These are phyloP conservation scores for Volucella bombylans DNA, from an alignment of 2,888 invertebrate genomes.

Conservation along the genomic window DNA sequence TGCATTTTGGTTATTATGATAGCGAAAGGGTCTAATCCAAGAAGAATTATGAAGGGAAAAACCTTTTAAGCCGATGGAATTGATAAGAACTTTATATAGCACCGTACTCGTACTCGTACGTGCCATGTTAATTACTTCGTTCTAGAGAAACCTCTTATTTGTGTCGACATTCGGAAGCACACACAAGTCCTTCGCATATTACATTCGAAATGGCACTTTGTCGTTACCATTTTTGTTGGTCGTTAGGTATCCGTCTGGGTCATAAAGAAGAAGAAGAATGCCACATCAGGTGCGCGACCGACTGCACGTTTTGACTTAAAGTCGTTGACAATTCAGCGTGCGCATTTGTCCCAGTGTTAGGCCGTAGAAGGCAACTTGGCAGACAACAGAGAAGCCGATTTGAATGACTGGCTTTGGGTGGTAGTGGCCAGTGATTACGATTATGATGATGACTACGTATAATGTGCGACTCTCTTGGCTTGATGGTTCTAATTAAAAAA, in stretches of 20 bases:
- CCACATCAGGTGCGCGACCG: constrained; percentile 56
- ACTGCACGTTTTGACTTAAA: constrained; percentile 25
- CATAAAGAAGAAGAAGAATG: constrained; percentile 56
- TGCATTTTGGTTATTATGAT: constrained; percentile 77
- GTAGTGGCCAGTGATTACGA: constrained; percentile 46
- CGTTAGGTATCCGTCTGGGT: constrained; percentile 61
- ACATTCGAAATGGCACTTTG: constrained; percentile 42
- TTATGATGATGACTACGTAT: constrained; percentile 59
- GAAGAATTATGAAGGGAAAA: constrained; percentile 33
- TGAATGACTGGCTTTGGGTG: constrained; percentile 58
- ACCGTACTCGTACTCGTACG: constrained; percentile 6
- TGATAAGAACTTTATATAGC: constrained; percentile 47
- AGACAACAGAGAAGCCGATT: constrained; percentile 62
- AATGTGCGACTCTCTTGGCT: constrained; percentile 56
- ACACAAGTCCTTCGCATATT: constrained; percentile 46
- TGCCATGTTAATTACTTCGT: constrained; percentile 57
- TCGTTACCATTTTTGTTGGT: constrained; percentile 60
- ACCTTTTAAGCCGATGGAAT: constrained; percentile 44
- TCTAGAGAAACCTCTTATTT: constrained; percentile 18
- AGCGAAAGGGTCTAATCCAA: constrained; percentile 46
- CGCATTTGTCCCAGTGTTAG: constrained; percentile 53
- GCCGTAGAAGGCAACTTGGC: constrained; percentile 49
- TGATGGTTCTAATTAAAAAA: constrained; percentile 59
- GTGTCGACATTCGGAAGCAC: constrained; percentile 56
- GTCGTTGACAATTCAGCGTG: constrained; percentile 69